Conservation (phyloP, 2,888 invertebrate genomes). For the Diadegma fenestrale region DNA sequence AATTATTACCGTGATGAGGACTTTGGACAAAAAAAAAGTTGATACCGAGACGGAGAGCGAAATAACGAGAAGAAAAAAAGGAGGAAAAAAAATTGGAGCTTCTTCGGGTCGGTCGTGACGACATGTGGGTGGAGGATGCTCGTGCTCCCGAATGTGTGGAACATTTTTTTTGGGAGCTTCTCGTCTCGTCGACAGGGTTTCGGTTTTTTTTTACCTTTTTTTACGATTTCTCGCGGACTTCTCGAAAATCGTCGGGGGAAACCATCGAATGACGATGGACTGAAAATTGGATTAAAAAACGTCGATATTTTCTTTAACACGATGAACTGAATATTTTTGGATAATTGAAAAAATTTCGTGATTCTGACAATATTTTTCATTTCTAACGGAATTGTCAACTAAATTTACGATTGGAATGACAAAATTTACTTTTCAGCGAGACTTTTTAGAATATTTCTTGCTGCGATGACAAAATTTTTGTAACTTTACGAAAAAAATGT, state of each 20-base stretch:
- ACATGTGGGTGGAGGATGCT: constrained; percentile 73
- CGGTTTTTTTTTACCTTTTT: constrained; percentile 42
- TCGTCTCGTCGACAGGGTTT: constrained; percentile 64
- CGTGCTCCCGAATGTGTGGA: constrained; percentile 24
- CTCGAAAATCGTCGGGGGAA: constrained; percentile 63
- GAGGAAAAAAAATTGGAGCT: constrained; percentile 43
- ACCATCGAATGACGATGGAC: neutral
- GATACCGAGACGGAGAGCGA: constrained; percentile 23
- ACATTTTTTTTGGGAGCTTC: constrained; percentile 35
- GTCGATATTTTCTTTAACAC: too few relatives aligned
- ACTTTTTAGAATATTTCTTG: too few relatives aligned
- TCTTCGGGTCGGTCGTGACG: constrained; percentile 61
- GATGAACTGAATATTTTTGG: too few relatives aligned
- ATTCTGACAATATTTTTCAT: too few relatives aligned
- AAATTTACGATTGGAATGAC: too few relatives aligned
- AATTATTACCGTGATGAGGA: constrained; percentile 68
- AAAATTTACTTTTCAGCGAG: too few relatives aligned
- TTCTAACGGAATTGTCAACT: too few relatives aligned
- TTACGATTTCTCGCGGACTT: constrained; percentile 61
- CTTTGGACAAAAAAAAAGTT: constrained; percentile 30
- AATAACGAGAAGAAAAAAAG: constrained; percentile 21
- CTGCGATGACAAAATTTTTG: too few relatives aligned
- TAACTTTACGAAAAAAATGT: too few relatives aligned
- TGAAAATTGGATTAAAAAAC: too few relatives aligned
- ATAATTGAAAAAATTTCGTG: too few relatives aligned